Conservation (phyloP, 2,888 invertebrate species). For the Synanthedon formicaeformis region DNA sequence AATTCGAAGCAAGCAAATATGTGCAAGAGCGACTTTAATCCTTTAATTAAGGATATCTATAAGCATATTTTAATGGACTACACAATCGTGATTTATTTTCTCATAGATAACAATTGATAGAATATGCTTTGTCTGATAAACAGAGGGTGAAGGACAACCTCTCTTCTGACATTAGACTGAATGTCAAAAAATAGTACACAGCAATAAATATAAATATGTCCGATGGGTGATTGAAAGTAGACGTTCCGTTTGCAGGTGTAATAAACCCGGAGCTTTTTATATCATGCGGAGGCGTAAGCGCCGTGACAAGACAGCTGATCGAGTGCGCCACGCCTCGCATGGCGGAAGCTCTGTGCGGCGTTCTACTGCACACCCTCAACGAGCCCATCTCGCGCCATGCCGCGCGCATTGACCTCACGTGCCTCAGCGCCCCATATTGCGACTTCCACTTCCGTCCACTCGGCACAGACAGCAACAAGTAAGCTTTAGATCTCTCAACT, state of each 20-base stretch:
- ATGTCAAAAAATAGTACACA: no score
- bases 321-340: constrained; percentile 90
- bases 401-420: constrained; percentile 84
- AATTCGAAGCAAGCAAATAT: no score
- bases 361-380: constrained; percentile 86
- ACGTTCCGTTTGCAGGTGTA: constrained; percentile 67
- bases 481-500: constrained; percentile 10
- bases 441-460: constrained; percentile 86
- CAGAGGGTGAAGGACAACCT: no score
- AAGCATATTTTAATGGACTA: no score
- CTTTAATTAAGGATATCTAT: no score
- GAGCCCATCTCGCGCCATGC: constrained; percentile 82
- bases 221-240: no score
- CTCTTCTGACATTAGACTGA: no score
- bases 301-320: constrained; percentile 83
- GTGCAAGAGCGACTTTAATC: no score
- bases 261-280: constrained; percentile 85
- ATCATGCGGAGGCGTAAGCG: constrained; percentile 84
- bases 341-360: constrained; percentile 90
- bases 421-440: constrained; percentile 90
- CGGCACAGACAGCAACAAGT: constrained; percentile 80
- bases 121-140: no score
- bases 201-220: no score
- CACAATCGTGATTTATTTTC: no score
- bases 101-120: no score